Evolutionary conservation across 2,113 vertebrate species (phyloP).

Genomic region (Lamprologus lemairii): DNA sequence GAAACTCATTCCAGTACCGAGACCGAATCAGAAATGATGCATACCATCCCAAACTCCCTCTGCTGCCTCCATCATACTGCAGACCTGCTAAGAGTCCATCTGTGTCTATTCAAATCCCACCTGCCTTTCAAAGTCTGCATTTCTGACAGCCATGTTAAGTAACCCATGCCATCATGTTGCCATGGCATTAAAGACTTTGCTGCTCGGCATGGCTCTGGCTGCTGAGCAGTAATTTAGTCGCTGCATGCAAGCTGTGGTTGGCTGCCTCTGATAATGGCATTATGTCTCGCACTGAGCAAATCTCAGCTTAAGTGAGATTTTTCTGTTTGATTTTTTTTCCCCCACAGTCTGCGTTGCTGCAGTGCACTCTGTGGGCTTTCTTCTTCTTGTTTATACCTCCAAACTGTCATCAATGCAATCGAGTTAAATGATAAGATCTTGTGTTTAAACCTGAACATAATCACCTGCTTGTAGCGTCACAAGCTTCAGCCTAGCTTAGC

Average conservation of each 20-base stretch:
- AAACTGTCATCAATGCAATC: slow-evolving; percentile 4
- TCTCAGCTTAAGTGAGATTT: slow-evolving; percentile 28
- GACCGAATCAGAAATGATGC: neutral
- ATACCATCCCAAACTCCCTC: slow-evolving; percentile 3
- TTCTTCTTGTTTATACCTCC: neutral
- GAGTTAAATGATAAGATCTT: neutral
- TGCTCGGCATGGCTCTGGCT: slow-evolving; percentile 44
- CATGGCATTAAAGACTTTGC: slow-evolving; percentile 43
- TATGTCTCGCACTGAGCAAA: slow-evolving; percentile 26
- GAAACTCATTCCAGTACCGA: neutral
- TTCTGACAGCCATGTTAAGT: slow-evolving; percentile 48
- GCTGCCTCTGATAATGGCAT: slow-evolving; percentile 51
- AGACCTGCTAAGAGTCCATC: slow-evolving; percentile 31
- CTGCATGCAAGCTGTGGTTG: slow-evolving; percentile 55
- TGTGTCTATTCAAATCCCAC: slow-evolving; percentile 45
- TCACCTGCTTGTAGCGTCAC: neutral
- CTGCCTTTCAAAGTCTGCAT: slow-evolving; percentile 44
- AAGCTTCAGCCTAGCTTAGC: neutral
- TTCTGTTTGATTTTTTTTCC: neutral
- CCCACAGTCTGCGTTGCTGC: neutral
- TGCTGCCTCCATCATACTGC: slow-evolving; percentile 20
- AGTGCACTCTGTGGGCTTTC: neutral
- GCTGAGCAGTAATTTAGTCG: slow-evolving; percentile 49
- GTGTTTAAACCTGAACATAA: neutral
- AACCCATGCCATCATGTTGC: slow-evolving; percentile 58